Evolutionary conservation across 2,113 vertebrate genomes (phyloP).

Genomic region (Pterocles orientalis): DNA sequence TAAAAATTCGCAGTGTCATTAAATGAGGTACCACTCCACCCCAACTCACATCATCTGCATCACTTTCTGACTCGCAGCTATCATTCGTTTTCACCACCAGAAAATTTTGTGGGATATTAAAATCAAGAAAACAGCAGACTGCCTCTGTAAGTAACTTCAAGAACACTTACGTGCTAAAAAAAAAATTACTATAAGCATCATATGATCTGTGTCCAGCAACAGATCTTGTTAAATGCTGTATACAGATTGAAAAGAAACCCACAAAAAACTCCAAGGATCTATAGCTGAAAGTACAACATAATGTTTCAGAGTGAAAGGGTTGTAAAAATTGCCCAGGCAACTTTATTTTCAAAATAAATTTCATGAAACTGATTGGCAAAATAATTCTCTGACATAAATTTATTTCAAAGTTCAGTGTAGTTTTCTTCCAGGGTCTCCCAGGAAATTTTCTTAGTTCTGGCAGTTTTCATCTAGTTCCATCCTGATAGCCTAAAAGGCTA

Average conservation of each 20-base stretch:
- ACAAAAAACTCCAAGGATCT: not conserved
- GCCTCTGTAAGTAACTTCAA: not conserved
- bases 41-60: not conserved
- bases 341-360: not conserved
- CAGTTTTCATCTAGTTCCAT: not conserved
- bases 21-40: not conserved
- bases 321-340: not conserved
- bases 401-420: not conserved
- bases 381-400: not conserved
- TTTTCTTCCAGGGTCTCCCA: not conserved
- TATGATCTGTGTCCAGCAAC: not conserved
- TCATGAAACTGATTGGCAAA: not conserved
- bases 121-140: not conserved
- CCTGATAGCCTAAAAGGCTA: not conserved
- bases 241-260: not conserved
- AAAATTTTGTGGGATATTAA: not conserved
- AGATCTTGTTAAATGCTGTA: not conserved
- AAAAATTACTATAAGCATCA: not conserved
- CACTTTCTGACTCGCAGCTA: not conserved
- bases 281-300: not conserved
- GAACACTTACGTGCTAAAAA: not conserved
- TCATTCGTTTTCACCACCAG: not conserved
- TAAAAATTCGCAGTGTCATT: not conserved
- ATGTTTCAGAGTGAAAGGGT: not conserved
- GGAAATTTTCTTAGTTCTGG: not conserved